A percentile compares a stretch with the other conserved stretches of the same genome.
These are phyloP conservation scores for Neolamprologus modestus DNA, from an alignment of 2,113 vertebrate species.

Conservation along the genomic window DNA sequence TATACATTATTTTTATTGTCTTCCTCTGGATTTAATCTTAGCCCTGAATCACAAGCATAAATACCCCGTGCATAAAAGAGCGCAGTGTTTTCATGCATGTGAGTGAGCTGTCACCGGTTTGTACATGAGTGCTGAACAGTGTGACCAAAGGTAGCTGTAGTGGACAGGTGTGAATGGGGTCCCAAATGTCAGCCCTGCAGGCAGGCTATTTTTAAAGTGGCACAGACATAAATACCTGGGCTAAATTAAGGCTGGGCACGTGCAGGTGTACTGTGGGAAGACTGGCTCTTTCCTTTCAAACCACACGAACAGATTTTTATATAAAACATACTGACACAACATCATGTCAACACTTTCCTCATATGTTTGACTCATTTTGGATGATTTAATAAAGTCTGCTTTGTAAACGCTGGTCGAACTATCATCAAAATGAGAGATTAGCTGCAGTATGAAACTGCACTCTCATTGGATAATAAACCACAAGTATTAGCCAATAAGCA, in stretches of 20 bases:
- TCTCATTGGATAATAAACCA: not conserved
- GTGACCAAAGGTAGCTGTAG: slow-evolving; percentile 14
- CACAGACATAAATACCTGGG: not conserved
- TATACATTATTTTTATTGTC: not conserved
- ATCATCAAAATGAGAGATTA: not conserved
- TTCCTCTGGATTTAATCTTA: not conserved
- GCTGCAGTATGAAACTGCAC: not conserved
- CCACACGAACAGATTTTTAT: not conserved
- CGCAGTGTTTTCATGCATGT: not conserved
- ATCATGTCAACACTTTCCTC: not conserved
- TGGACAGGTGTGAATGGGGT: not conserved
- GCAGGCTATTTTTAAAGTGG: slow-evolving; percentile 1
- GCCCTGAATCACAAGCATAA: not conserved
- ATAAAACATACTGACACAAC: not conserved
- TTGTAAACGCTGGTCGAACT: not conserved
- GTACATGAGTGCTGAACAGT: slow-evolving; percentile 4
- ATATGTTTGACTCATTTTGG: not conserved
- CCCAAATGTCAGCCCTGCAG: not conserved
- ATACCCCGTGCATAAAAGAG: not conserved
- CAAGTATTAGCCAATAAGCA: not conserved
- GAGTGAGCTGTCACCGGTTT: not conserved
- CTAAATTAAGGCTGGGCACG: not conserved
- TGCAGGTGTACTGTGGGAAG: not conserved
- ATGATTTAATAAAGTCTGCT: not conserved
- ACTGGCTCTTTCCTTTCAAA: not conserved